Evolutionary conservation across 2,797 vertebrate genomes (phyloP), one percentile per base, ranked within the genome.

Genomic region (Dendrocincla fuliginosa): DNA sequence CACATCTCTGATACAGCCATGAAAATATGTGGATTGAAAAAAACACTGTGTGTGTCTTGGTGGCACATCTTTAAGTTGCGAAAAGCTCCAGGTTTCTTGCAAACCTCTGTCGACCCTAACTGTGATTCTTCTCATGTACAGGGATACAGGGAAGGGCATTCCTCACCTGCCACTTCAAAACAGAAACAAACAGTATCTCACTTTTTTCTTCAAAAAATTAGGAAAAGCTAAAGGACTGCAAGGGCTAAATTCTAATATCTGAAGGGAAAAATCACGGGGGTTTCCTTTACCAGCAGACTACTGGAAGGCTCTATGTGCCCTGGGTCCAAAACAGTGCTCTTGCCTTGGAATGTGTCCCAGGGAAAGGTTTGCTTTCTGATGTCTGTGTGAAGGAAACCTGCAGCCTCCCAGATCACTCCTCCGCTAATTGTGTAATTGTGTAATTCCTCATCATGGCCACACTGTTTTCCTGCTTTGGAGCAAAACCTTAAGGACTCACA

Each of bases 91-190:
- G 75, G n/a, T 73, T 47, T 73, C 28, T 5, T 6, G 11, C 27
- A 35, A 71, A 6, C 27, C 35, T 71, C 33, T 9, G 2, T 23
- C 15, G 11, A 30, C 24, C 15, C 32, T 56, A 39, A 6, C 33
- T 75, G 49, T 20, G 64, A 81, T 60, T 30, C 30, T 78, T 55
- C n/a, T n/a, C 1, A 0, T 16, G 19, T 32, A 10, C 0, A 0
- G 27, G 14, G 35, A 59, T 55, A 13, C 41, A 46, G 25, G 35
- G 41, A 87, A 77, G 49, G 16, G 71, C 63, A 11, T 25, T 56
- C 46, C 44, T 65, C 65, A 32, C 27, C 53, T 87, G 41, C 49
- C 15, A 4, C 52, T 87, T 83, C 47, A 70, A 85, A 94, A 30
- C 13, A 55, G 50, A 87, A n/a, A n/a, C n/a, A n/a, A n/a, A 22